Evolutionary conservation across 2,888 invertebrate species (phyloP), one percentile per base, ranked within the genome.

Genomic region (Epirrita christyi): DNA sequence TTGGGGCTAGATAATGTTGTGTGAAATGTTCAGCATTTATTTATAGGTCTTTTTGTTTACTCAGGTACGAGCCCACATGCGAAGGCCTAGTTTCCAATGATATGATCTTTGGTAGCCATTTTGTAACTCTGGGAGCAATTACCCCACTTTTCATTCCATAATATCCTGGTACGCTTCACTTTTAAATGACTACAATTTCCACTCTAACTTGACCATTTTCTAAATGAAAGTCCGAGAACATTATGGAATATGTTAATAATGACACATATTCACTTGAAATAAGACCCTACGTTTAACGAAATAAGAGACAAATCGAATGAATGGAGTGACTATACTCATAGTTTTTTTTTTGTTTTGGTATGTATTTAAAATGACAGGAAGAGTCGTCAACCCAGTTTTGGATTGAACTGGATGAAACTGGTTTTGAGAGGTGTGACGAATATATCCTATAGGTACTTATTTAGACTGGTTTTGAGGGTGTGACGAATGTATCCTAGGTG

Each of bases 141-240:
- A 32, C 7, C 54, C 54, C 14, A 50, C 59, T 42, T 59, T 54
- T 54, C 32, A 42, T 15, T 29, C 15, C 29, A 5, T 21, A 21
- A 61, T 52, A 55, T 63, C 63, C 65, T 59, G 50, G 56, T 61
- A 0, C 21, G 28, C 34, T 34, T 40, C 37, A 51, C 43, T 50
- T 44, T 44, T 53, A 37, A 61, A 59, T 55, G 66, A 66, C 63
- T 2, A 53, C 63, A 55, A 43, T 61, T 57, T 65, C 48, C 55
- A 45, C 49, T 44, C 13, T 27, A 42, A 50, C 50, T 51, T 50
- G 50, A 46, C 54, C 52, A 55, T 62, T 62, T 59, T 59, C 63
- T 55, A 62, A 54, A 56, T 47, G 67, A 67, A 65, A 67, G 65
- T 59, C 42, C 27, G 38, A 59, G 59, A 67, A 45, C 58, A 62